Conservation (phyloP, 2,113 vertebrate genomes). For the Seriola dumerili region DNA sequence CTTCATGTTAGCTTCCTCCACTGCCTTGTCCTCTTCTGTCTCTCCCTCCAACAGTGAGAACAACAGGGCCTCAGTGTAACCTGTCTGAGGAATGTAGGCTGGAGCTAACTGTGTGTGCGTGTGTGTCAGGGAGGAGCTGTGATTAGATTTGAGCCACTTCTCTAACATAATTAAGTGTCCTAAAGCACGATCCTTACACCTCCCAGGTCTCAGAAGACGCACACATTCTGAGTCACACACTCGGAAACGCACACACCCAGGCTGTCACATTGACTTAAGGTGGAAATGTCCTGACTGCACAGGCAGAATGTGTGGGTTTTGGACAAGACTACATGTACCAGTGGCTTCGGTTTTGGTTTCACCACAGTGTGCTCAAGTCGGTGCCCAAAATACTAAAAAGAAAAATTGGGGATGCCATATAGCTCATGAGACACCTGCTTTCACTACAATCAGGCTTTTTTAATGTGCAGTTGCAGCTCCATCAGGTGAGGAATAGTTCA, state of each 20-base stretch:
- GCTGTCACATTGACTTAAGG: not conserved
- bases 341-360: not conserved
- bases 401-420: not conserved
- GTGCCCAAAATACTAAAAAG: no score
- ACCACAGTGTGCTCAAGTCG: no score
- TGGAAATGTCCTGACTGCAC: constrained; percentile 2
- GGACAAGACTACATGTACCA: not conserved
- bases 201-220: constrained; percentile 8
- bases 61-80: constrained; percentile 48
- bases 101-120: not conserved
- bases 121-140: constrained; percentile 32
- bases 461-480: not conserved
- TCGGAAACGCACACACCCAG: not conserved
- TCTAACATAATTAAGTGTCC: constrained; percentile 53
- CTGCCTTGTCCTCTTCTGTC: constrained; percentile 7
- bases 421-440: not conserved
- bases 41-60: constrained; percentile 26
- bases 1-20: not conserved
- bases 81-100: constrained; percentile 62
- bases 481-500: no score
- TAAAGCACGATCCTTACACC: not conserved
- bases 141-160: constrained; percentile 64
- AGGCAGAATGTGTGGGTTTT: not conserved
- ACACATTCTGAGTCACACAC: not conserved
- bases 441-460: not conserved